Percentiles rank a stretch among this genome's conserved stretches.
Conservation (phyloP, 2,113 vertebrate species). For the Opisthocomus hoazin region DNA sequence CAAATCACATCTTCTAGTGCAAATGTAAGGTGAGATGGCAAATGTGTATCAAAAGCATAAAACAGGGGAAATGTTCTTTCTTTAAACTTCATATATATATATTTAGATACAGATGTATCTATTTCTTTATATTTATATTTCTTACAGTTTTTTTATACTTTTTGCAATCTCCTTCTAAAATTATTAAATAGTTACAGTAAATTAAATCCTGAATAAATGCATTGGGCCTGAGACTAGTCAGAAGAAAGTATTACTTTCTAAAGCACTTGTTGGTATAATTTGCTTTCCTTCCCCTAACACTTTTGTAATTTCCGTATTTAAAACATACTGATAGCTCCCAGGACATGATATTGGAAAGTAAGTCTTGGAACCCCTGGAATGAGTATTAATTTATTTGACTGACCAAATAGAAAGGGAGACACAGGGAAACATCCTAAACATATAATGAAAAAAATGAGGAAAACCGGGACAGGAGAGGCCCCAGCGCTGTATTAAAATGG, state of each 20-base stretch:
- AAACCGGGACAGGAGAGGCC: not conserved
- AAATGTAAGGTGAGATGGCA: not conserved
- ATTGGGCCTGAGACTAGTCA: not conserved
- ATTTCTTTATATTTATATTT: not conserved
- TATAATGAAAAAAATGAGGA: not conserved
- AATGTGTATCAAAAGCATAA: not conserved
- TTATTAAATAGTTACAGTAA: conserved; percentile 1
- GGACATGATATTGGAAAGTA: not conserved
- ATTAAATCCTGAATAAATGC: conserved; percentile 14
- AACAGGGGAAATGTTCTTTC: not conserved
- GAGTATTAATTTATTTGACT: not conserved
- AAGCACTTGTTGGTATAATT: conserved; percentile 32
- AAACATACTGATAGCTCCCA: not conserved
- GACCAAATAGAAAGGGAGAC: not conserved
- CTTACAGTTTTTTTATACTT: not conserved
- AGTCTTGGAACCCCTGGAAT: not conserved
- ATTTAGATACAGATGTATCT: not conserved
- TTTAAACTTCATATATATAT: not conserved
- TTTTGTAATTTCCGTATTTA: not conserved
- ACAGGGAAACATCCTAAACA: not conserved
- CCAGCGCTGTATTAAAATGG: not conserved
- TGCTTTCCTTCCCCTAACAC: not conserved
- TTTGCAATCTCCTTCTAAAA: not conserved
- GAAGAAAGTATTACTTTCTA: conserved; percentile 1
- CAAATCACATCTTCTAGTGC: not conserved